Base-by-base conservation (phyloP, 2,888 invertebrate genomes). In the Cheilosia pagana region DNA sequence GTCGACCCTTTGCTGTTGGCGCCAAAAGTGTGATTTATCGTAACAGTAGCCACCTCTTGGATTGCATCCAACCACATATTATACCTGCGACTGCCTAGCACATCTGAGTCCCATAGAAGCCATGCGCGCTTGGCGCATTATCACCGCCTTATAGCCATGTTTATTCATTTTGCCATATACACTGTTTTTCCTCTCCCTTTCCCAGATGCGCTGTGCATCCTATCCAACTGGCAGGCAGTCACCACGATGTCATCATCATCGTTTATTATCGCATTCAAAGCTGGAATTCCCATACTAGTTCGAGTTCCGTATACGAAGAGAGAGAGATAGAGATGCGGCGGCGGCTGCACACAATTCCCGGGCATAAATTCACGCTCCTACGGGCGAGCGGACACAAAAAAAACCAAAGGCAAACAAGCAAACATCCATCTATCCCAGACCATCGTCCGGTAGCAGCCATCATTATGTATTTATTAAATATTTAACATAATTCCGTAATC, bases 401-500 rank as follows among this genome's bases (percentile, higher is more conserved):
- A 72, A 45, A 67, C 12, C 0, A 43, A 59, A 41, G 25, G 21
- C 53, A 10, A 70, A 76, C 76, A 76, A 70, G 55, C 68, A 45
- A 82, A 77, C 81, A 81, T 68, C 83, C 75, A 75, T 85, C 83
- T 63, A 65, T 65, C 78, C 31, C 65, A 52, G 55, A 48, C 39
- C 63, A 16, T 23, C 39, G 55, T 67, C 72, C 52, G 55, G 62
- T 71, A 55, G 55, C 57, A 62, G 78, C 85, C 86, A 86, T 86
- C 81, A 87, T 87, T 87, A 87, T 87, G 88, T 87, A 88, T 90
- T 90, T 90, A 90, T 90, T 90, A 89, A 90, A 90, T 90, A 90
- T 89, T 90, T 90, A 90, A 90, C 90, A 90, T 90, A 90, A 90
- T 90, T 90, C 90, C 87, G 90, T 90, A 90, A 90, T 90, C 90